These are phyloP conservation scores for Scelioninae gen. 1 DNA, from an alignment of 2,888 invertebrate genomes.

Conservation along the genomic window DNA sequence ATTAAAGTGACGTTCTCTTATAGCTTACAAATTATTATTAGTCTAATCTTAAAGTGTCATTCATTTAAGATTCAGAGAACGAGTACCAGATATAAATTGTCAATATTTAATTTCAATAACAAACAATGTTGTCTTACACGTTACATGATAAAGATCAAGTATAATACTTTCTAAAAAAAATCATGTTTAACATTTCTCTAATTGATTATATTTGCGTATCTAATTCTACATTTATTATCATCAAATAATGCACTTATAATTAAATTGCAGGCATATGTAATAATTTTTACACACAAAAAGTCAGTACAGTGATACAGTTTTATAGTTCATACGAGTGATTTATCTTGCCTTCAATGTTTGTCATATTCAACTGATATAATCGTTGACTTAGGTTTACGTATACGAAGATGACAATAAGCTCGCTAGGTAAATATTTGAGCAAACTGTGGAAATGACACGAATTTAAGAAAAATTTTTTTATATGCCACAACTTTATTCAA, in stretches of 20 bases:
- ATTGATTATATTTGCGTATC: slow-evolving; percentile 1
- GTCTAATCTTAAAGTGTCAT: background rate
- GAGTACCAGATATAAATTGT: slow-evolving; percentile 8
- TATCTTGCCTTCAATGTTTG: slow-evolving; percentile 63
- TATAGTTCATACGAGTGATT: slow-evolving; percentile 44
- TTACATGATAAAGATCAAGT: slow-evolving; percentile 29
- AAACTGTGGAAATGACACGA: slow-evolving; percentile 59
- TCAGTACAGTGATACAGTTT: slow-evolving; percentile 44
- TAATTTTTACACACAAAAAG: slow-evolving; percentile 28
- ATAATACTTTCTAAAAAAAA: slow-evolving; percentile 3
- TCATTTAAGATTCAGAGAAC: slow-evolving; percentile 16
- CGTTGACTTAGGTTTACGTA: slow-evolving; percentile 60
- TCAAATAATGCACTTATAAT: slow-evolving; percentile 1
- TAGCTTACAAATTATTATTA: background rate
- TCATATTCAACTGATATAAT: slow-evolving; percentile 66
- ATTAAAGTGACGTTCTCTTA: slow-evolving; percentile 28
- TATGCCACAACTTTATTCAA: slow-evolving; percentile 40
- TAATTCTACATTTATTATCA: slow-evolving; percentile 10
- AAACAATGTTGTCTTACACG: slow-evolving; percentile 17
- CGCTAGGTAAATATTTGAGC: slow-evolving; percentile 63
- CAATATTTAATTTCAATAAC: slow-evolving; percentile 30
- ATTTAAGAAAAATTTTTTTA: slow-evolving; percentile 41
- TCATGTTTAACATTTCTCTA: slow-evolving; percentile 28
- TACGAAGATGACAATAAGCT: slow-evolving; percentile 64
- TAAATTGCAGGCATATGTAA: slow-evolving; percentile 19